Conservation (phyloP, 2,113 vertebrate species). For the Artemisiospiza belli region DNA sequence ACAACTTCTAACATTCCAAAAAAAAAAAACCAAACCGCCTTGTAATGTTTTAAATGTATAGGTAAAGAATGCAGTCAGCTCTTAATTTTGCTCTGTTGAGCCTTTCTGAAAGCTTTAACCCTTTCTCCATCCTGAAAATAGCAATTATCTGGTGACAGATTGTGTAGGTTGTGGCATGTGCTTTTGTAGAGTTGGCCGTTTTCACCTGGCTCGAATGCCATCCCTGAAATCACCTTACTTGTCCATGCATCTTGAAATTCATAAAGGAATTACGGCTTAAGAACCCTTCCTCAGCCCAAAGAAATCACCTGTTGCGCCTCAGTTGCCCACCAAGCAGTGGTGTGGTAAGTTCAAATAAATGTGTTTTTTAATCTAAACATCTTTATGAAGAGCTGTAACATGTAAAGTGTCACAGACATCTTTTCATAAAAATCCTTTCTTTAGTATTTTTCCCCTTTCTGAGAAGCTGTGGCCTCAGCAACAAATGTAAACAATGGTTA, state of each 20-base stretch:
- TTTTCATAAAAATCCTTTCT: no score
- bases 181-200: neutral
- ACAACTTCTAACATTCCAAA: neutral
- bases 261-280: neutral
- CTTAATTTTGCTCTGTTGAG: neutral
- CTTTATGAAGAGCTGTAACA: neutral
- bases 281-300: neutral
- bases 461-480: no score
- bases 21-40: neutral
- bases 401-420: no score
- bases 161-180: neutral
- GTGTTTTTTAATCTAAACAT: neutral
- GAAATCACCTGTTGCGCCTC: neutral
- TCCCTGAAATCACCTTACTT: neutral
- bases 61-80: neutral
- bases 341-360: neutral
- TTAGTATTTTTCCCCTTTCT: no score
- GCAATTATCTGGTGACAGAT: neutral
- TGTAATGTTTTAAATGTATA: neutral
- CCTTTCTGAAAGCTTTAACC: neutral
- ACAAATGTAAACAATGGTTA: no score
- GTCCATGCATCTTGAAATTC: neutral
- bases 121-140: neutral
- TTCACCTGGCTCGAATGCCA: neutral
- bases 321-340: neutral